These are phyloP conservation scores for Venustaconcha ellipsiformis DNA, from an alignment of 1,140 invertebrate species.

Conservation along the genomic window DNA sequence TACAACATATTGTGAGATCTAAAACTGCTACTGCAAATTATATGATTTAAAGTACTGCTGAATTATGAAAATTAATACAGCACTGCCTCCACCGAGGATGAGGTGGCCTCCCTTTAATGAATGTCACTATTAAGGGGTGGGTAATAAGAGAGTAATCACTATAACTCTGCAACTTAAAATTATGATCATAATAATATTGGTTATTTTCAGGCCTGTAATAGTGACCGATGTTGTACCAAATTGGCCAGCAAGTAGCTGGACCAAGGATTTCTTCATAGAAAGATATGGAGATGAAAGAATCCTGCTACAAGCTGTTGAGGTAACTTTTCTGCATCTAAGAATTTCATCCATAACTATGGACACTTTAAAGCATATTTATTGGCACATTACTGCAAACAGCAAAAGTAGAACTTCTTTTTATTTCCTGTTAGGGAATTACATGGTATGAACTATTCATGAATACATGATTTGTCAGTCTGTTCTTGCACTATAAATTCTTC, in stretches of 20 bases:
- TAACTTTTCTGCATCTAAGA: constrained; percentile 25
- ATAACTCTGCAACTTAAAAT: background rate
- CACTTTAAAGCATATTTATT: background rate
- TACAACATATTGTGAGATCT: too few relatives aligned
- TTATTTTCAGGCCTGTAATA: constrained; percentile 57
- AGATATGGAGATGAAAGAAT: constrained; percentile 54
- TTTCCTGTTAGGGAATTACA: too few relatives aligned
- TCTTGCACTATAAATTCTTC: too few relatives aligned
- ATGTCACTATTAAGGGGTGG: background rate
- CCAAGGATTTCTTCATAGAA: constrained; percentile 46
- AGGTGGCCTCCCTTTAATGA: background rate
- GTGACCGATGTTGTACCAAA: constrained; percentile 53
- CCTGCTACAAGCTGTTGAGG: constrained; percentile 50
- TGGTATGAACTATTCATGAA: too few relatives aligned
- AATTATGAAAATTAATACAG: background rate
- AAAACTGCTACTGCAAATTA: too few relatives aligned
- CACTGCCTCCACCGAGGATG: background rate
- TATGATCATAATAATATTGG: background rate
- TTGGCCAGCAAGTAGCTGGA: constrained; percentile 60
- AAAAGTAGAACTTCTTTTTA: too few relatives aligned
- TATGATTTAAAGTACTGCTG: background rate
- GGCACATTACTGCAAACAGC: too few relatives aligned
- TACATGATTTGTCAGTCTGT: too few relatives aligned
- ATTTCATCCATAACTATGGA: background rate
- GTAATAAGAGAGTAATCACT: background rate